Base-by-base conservation (phyloP, 2,113 vertebrate species). In the Lophius piscatorius region DNA sequence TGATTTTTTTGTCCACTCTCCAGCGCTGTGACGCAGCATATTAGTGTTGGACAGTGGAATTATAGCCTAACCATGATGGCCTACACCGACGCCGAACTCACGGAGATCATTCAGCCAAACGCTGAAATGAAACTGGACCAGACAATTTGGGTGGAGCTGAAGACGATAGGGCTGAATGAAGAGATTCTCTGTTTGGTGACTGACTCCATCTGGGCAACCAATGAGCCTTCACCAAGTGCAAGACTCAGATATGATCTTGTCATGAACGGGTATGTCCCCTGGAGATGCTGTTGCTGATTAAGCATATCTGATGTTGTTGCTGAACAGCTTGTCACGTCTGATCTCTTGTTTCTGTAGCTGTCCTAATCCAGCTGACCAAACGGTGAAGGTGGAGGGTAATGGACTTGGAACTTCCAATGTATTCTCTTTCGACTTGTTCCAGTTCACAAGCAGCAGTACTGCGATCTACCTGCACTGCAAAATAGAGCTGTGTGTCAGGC, bases 401-500 rank as follows among this genome's bases (percentile, higher is more conserved):
- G 42, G 42, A 24, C 3, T 8, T 6, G 22, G 14, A n/a, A 16
- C 2, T 4, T 16, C 33, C 33, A 35, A 35, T 44, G 33, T 16
- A 20, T 74, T 74, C 24, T 67, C 49, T 13, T 62, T 62, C 44
- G 45, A 39, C 23, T 12, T n/a, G 9, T 74, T 74, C 44, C 44
- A 56, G 1, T 74, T 74, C 23, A 8, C 1, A 9, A 50, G 31
- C 11, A 14, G 6, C 1, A n/a, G 20, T 9, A 8, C 9, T 4
- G 20, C 20, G 1, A 8, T 74, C 23, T 74, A 56, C 49, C n/a
- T 74, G 38, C 70, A 74, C 38, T 74, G 70, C 48, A 48, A 5
- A 61, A 2, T 61, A 2, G n/a, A 39, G 23, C 49, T 74, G 31
- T 67, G 71, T 21, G 23, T 50, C 17, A 42, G 2, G 10, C 4